Conservation (phyloP, 2,888 invertebrate species). For the Andrena bicolor region DNA sequence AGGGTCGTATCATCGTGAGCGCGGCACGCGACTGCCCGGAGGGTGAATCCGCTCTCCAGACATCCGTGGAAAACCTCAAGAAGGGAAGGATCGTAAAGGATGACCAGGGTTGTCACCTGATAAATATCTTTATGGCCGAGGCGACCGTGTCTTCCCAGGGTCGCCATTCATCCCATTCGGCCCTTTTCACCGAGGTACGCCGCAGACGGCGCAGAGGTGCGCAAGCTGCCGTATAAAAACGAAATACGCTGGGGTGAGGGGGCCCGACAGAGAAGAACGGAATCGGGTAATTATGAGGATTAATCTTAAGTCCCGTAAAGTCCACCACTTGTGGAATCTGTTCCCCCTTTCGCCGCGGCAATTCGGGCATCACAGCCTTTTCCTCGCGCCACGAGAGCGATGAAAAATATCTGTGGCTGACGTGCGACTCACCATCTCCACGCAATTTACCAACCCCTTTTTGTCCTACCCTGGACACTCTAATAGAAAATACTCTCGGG, state of each 20-base stretch:
- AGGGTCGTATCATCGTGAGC: conserved; percentile 40
- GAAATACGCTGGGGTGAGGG: conserved; percentile 70
- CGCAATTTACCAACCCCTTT: conserved; percentile 1
- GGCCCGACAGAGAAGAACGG: conserved; percentile 66
- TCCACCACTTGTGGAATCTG: conserved; percentile 84
- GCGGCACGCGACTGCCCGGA: conserved; percentile 64
- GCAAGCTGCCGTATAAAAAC: conserved; percentile 78
- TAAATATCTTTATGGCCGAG: conserved; percentile 81
- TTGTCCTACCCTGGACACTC: not conserved
- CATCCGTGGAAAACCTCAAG: conserved; percentile 56
- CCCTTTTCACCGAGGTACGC: conserved; percentile 41
- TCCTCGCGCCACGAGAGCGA: conserved; percentile 19
- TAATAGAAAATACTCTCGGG: not conserved
- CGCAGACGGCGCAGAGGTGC: conserved; percentile 26
- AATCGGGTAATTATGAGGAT: conserved; percentile 84
- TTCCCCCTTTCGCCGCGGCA: conserved; percentile 46
- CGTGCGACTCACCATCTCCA: not conserved
- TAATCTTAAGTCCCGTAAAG: conserved; percentile 84
- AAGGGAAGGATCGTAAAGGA: conserved; percentile 74
- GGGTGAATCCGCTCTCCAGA: conserved; percentile 48
- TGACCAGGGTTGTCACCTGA: conserved; percentile 77
- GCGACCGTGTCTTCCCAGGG: conserved; percentile 33
- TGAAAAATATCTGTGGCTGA: conserved; percentile 46
- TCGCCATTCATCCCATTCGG: conserved; percentile 40
- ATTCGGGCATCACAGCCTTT: conserved; percentile 18